Evolutionary conservation across 2,113 vertebrate genomes (phyloP), one percentile per base, ranked within the genome.

Genomic region (Xiphophorus maculatus): DNA sequence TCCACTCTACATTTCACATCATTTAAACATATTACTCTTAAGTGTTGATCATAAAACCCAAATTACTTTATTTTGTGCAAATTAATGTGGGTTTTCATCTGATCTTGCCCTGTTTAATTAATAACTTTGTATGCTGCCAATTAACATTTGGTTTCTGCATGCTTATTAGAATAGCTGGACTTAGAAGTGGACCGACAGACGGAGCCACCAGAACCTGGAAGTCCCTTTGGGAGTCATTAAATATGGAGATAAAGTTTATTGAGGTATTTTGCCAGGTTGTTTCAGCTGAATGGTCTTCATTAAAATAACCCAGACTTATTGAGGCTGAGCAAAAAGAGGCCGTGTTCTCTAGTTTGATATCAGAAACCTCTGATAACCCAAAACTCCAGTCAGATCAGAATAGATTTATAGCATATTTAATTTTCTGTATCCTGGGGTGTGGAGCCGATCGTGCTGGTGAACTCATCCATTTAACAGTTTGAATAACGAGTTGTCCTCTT

Each of bases 211-310:
- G 66, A 87, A 77, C 82, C 75, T 74, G 64, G 29, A 80, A 71
- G 79, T 90, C 90, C 86, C 86, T 80, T 22, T 63, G 82, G 85
- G 84, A 88, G 80, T 91, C 79, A 91, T 91, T 90, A 93, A 79
- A 84, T 73, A 76, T 73, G 74, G 82, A 79, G 66, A 85, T 80
- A 71, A 77, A 65, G 70, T 75, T 74, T 90, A 90, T 80, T 87
- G 78, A 87, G 76, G 82, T 85, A 76, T 79, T 83, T 82, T 84
- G 87, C 74, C 91, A 82, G 80, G 71, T 73, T 83, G 63, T 83
- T 88, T 62, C 66, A 29, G 1, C 77, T 88, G 87, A 88, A 78
- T 81, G 71, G 73, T 73, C 79, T 89, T 88, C 82, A 93, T 93
- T 91, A 92, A 66, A 89, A 82, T 66, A 81, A 77, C 73, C 14